Base-by-base conservation (phyloP, 1,140 invertebrate species). In the Spodoptera litura region DNA sequence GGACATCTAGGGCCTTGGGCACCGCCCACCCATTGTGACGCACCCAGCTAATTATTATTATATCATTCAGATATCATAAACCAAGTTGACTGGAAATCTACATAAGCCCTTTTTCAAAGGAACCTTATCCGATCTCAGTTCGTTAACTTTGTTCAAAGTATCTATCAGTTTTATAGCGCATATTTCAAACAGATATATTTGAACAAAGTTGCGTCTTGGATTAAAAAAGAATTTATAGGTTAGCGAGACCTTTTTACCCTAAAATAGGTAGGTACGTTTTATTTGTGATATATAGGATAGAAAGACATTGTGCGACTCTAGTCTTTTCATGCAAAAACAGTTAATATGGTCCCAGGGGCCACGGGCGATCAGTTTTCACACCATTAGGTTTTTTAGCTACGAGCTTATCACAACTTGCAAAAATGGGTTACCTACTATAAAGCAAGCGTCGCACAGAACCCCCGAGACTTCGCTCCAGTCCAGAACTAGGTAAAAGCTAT, bases 361-460 rank as follows among this genome's bases (percentile, higher is more conserved):
- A 79, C 78, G 76, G 79, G 49, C 78, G 81, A 81, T 82, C 79
- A 78, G 74, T 79, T 85, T 80, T 82, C 85, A 66, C 78, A 66
- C 82, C 83, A 87, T 87, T 87, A 83, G 75, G 44, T 77, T 83
- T 86, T 78, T 79, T 80, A 79, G 81, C 70, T 79, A 78, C 53
- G 77, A 81, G 70, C 79, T 83, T 84, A 81, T 78, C 81, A 74
- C 74, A 78, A 82, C 82, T 81, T 55, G 71, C 79, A 71, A 55
- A 70, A 55, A 73, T 73, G 25, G 12, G 25, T 25, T 52, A 58
- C 71, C 15, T 56, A 25, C 64, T 55, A 59, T 73, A 59, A 73
- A 49, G 56, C 15, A 59, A 59, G 20, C 38, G 31, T 11, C 53
- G 31, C 27, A 59, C 51, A 49, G 59, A 61, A 51, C n/a, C 53